These are phyloP conservation scores for Phodopus roborovskii DNA, from an alignment of 2,113 vertebrate species.

Conservation along the genomic window DNA sequence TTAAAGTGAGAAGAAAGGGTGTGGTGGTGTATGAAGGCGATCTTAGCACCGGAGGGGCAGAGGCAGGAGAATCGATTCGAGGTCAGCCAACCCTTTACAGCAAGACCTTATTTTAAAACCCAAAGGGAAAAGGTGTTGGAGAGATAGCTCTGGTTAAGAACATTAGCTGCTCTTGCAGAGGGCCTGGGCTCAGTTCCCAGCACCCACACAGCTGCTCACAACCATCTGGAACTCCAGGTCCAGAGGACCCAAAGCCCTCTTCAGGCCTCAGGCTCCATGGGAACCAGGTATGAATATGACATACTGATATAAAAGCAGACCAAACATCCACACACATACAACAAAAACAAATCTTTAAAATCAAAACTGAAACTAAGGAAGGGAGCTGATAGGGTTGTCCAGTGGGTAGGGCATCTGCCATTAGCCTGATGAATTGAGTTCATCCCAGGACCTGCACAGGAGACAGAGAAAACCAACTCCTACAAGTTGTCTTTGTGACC, in stretches of 20 bases:
- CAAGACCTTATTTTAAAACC: neutral
- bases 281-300: too few species aligned
- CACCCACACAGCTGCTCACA: neutral
- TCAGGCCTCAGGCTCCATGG: neutral
- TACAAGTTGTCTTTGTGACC: neutral
- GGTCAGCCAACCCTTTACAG: neutral
- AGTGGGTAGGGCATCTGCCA: neutral
- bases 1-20: neutral
- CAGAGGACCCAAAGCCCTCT: neutral
- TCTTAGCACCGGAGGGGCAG: too few species aligned
- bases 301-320: neutral
- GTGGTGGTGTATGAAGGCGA: neutral
- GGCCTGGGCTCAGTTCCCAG: neutral
- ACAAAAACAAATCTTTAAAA: neutral
- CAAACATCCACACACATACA: neutral
- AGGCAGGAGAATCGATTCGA: too few species aligned
- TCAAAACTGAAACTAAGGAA: too few species aligned
- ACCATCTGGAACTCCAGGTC: neutral
- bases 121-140: neutral
- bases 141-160: neutral
- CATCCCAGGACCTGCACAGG: neutral
- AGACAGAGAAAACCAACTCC: neutral
- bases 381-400: neutral
- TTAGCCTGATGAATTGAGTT: neutral
- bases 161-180: neutral